Conservation (phyloP, 2,888 invertebrate species). For the Nomada fabriciana region DNA sequence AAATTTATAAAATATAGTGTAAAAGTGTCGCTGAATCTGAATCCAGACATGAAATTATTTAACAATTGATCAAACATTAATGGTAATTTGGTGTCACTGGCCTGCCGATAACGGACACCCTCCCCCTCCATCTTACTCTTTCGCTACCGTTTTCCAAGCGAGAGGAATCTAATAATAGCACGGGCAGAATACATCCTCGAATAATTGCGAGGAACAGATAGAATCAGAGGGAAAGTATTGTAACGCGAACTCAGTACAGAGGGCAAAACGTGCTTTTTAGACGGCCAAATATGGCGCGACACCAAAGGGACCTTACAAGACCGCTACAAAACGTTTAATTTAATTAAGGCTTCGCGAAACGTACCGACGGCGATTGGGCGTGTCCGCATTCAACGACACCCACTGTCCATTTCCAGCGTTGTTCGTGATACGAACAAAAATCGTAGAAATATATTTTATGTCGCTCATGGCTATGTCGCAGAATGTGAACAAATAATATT, state of each 20-base stretch:
- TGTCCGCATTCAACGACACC: conserved; percentile 61
- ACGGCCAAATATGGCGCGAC: conserved; percentile 77
- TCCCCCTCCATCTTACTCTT: background rate
- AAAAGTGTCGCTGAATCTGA: no score
- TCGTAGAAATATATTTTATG: background rate
- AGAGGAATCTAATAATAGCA: conserved; percentile 46
- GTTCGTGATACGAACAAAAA: conserved; percentile 4
- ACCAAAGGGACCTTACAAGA: conserved; percentile 60
- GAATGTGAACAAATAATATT: background rate
- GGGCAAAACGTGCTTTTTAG: conserved; percentile 14
- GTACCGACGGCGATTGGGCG: conserved; percentile 54
- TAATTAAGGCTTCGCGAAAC: conserved; percentile 62
- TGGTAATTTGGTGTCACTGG: background rate
- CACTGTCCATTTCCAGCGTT: conserved; percentile 54
- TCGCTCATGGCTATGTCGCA: background rate
- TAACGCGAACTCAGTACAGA: conserved; percentile 6
- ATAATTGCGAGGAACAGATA: conserved; percentile 41
- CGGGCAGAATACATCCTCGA: conserved; percentile 26
- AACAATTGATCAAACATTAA: no score
- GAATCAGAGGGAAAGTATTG: conserved; percentile 18
- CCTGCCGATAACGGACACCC: conserved; percentile 11
- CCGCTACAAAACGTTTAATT: conserved; percentile 63
- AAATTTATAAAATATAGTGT: no score
- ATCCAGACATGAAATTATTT: background rate
- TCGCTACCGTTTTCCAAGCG: background rate